A percentile compares a stretch with the other conserved stretches of the same genome.
phyloP scores from a whole-genome alignment of 2,888 invertebrate species.

The Amblyjoppa proteus region DNA sequence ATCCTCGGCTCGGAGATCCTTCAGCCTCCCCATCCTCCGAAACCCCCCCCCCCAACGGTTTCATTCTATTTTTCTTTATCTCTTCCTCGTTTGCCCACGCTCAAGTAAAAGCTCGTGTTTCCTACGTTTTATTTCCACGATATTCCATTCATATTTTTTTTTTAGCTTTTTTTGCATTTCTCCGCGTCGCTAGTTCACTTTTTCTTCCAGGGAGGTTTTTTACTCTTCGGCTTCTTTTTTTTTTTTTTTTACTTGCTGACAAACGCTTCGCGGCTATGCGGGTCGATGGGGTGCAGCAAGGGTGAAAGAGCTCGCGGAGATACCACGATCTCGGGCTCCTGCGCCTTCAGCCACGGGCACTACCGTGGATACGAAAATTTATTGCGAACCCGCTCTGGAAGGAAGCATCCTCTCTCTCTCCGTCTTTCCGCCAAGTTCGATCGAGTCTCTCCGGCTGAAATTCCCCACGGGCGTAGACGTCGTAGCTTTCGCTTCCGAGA shows the following conservation, averaged over 20 bases:
- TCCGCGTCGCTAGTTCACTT: conserved; percentile 34
- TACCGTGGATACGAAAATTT: conserved; percentile 66
- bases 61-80: conserved; percentile 52
- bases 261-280: conserved; percentile 55
- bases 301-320: conserved; percentile 54
- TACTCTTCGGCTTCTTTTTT: neutral
- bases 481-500: conserved; percentile 32
- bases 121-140: conserved; percentile 58
- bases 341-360: conserved; percentile 46
- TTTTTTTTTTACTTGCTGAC: conserved; percentile 30
- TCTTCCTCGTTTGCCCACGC: conserved; percentile 75
- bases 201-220: conserved; percentile 45
- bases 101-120: conserved; percentile 71
- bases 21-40: conserved; percentile 67
- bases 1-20: conserved; percentile 71
- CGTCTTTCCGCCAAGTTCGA: conserved; percentile 60
- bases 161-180: conserved; percentile 27
- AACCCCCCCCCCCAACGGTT: conserved; percentile 61
- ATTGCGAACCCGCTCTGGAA: conserved; percentile 48
- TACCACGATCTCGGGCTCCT: conserved; percentile 48
- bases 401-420: conserved; percentile 52
- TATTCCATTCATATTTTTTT: conserved; percentile 51
- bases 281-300: conserved; percentile 57
- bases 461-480: conserved; percentile 54
- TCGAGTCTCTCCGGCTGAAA: conserved; percentile 62